Evolutionary conservation across 2,113 vertebrate species (phyloP).

Genomic region (Actenoides lindsayi): DNA sequence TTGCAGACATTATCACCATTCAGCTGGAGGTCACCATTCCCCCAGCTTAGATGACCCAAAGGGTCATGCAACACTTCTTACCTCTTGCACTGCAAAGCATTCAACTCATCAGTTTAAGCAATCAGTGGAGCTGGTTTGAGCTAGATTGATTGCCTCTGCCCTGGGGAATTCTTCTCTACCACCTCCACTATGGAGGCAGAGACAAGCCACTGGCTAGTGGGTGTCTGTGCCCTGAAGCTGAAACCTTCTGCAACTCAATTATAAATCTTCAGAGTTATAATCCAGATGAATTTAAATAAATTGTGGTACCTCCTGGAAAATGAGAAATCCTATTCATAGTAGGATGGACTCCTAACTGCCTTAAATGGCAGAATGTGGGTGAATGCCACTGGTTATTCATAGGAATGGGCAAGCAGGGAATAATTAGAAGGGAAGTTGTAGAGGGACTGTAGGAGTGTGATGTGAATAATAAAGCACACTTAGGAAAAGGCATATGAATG

Average conservation of each 20-base stretch:
- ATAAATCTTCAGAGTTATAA: background rate
- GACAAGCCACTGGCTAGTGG: background rate
- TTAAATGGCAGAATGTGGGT: constrained; percentile 48
- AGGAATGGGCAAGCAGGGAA: constrained; percentile 37
- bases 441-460: constrained; percentile 44
- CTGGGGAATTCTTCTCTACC: background rate
- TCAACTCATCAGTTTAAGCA: background rate
- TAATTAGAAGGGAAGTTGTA: constrained; percentile 45
- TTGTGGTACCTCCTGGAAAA: background rate
- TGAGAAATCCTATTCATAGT: background rate
- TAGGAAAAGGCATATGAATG: constrained; percentile 42
- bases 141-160: background rate
- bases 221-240: background rate
- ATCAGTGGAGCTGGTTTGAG: background rate
- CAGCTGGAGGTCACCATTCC: background rate
- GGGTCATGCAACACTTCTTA: background rate
- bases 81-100: background rate
- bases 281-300: background rate
- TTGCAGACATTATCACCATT: background rate
- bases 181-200: rapidly evolving
- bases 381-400: constrained; percentile 45
- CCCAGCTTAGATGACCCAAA: background rate
- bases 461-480: constrained; percentile 50
- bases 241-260: background rate
- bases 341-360: background rate